Conservation (phyloP, 2,113 vertebrate genomes). For the Lasiurus borealis region DNA sequence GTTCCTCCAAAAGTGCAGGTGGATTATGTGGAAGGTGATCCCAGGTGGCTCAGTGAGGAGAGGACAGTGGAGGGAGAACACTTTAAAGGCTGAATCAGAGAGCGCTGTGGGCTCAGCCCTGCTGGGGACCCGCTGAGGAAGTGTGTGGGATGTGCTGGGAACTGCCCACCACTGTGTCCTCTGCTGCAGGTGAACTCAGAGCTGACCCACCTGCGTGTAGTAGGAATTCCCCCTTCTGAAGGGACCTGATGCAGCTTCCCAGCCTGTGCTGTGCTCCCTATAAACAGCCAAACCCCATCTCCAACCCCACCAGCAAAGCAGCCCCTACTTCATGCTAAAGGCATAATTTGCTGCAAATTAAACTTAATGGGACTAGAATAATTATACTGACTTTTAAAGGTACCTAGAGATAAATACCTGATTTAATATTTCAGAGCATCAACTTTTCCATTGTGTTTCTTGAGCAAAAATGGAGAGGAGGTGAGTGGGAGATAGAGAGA, state of each 20-base stretch:
- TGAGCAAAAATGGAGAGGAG: neutral
- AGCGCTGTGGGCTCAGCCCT: fast-evolving
- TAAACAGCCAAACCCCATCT: slow-evolving; percentile 80
- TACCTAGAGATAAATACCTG: slow-evolving; percentile 87
- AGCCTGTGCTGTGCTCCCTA: neutral
- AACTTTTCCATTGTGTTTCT: slow-evolving; percentile 66
- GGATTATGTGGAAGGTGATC: neutral
- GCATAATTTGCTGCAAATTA: slow-evolving; percentile 88
- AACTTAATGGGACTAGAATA: slow-evolving; percentile 88
- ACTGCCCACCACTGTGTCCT: neutral
- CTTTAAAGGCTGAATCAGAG: neutral
- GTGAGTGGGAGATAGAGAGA: neutral
- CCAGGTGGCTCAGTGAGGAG: neutral
- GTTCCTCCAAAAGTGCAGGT: neutral
- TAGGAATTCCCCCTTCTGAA: neutral
- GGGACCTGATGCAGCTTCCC: neutral
- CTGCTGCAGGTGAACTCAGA: neutral
- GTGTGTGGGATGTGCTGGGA: fast-evolving
- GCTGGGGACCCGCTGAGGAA: neutral
- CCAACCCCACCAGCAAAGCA: slow-evolving; percentile 75
- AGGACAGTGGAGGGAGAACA: neutral
- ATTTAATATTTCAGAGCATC: slow-evolving; percentile 82
- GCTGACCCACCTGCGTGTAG: fast-evolving
- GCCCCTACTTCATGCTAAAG: slow-evolving; percentile 84
- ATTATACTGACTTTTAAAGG: slow-evolving; percentile 88